These are phyloP conservation scores for Prionailurus bengalensis DNA, from an alignment of 2,113 vertebrate genomes.

Conservation along the genomic window DNA sequence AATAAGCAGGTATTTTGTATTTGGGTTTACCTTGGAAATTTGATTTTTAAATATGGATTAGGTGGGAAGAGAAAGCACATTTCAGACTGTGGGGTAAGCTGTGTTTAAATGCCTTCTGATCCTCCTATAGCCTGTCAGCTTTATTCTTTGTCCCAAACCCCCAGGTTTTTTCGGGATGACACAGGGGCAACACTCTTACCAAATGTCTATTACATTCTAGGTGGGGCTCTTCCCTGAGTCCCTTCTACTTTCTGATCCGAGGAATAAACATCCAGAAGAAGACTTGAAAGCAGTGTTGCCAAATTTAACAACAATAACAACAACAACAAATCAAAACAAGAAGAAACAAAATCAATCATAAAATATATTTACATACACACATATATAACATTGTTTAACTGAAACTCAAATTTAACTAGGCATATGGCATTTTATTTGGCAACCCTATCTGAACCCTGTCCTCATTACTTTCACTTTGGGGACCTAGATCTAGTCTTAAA, in stretches of 20 bases:
- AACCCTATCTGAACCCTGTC: background rate
- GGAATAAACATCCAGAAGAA: background rate
- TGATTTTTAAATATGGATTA: constrained; percentile 63
- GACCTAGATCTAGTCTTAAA: background rate
- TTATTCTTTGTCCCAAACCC: background rate
- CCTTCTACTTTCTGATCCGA: background rate
- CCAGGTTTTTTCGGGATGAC: background rate
- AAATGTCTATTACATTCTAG: background rate
- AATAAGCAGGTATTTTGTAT: constrained; percentile 53
- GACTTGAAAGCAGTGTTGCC: background rate
- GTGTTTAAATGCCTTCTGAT: background rate
- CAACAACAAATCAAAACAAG: background rate
- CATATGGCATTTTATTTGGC: background rate
- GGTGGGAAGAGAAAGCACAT: background rate
- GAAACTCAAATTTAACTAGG: background rate
- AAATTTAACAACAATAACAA: background rate
- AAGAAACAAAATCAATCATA: background rate
- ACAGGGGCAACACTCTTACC: no score
- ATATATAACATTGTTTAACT: background rate
- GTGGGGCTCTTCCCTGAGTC: no score
- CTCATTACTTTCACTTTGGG: background rate
- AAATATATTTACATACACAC: background rate
- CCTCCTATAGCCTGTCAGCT: background rate
- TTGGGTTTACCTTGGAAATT: constrained; percentile 58
- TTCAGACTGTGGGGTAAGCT: background rate